Percentiles rank a stretch among this genome's conserved stretches.
phyloP scores from a whole-genome alignment of 2,888 invertebrate genomes.

The Taphrorychus bicolor region DNA sequence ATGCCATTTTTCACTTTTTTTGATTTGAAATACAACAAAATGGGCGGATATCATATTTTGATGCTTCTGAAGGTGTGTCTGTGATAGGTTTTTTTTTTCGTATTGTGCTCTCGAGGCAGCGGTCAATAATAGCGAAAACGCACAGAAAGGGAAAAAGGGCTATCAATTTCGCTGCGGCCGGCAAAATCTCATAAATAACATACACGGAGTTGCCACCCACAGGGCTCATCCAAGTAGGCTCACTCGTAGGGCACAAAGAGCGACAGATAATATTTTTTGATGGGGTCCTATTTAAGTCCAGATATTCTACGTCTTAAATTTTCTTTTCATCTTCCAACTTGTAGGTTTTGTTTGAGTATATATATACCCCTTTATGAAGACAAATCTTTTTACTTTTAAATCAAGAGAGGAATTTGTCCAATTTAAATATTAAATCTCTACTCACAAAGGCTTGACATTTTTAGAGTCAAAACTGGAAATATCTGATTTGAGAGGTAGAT shows the following conservation, averaged over 20 bases:
- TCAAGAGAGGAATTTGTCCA: background rate
- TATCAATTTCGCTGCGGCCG: slow-evolving; percentile 17
- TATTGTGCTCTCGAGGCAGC: background rate
- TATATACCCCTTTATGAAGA: too few species aligned
- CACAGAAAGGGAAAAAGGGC: slow-evolving; percentile 5
- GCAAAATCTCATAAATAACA: slow-evolving; percentile 25
- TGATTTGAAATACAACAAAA: background rate
- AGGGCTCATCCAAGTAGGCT: background rate
- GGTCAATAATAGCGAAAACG: background rate
- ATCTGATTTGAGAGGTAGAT: too few species aligned
- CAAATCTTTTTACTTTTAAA: too few species aligned
- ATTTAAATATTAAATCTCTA: too few species aligned
- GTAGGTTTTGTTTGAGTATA: too few species aligned
- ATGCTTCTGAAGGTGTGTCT: background rate
- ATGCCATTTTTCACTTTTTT: background rate
- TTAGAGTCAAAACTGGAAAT: too few species aligned
- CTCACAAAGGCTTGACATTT: too few species aligned
- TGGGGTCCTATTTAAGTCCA: background rate
- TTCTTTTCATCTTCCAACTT: too few species aligned
- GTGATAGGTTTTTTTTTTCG: background rate
- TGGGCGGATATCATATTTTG: background rate
- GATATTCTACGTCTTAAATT: too few species aligned
- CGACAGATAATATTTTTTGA: background rate
- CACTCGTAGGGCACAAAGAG: background rate
- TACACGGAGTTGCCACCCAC: slow-evolving; percentile 28